These are phyloP conservation scores for Netelia virgata DNA, from an alignment of 2,888 invertebrate genomes.

Conservation along the genomic window DNA sequence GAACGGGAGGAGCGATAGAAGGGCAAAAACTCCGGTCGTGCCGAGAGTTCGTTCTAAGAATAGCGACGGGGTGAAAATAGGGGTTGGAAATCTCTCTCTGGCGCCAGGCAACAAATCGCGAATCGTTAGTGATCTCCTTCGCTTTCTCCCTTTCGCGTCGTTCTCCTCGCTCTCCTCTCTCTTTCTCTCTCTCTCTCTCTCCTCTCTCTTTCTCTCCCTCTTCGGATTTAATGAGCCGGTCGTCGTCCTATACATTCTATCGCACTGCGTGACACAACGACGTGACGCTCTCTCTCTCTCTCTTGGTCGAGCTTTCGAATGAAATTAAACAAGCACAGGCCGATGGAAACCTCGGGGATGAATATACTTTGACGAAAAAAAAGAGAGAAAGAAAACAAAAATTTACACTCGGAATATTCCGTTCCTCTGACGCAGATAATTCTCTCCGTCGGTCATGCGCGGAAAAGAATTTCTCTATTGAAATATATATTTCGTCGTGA, in stretches of 20 bases:
- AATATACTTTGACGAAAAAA: conserved; percentile 16
- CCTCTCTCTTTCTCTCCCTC: conserved; percentile 5
- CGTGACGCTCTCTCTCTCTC: conserved; percentile 10
- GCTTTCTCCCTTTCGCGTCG: conserved; percentile 8
- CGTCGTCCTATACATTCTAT: conserved; percentile 41
- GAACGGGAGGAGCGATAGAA: background rate
- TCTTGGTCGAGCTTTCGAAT: conserved; percentile 33
- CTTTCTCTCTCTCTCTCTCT: conserved; percentile 28
- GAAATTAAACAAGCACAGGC: conserved; percentile 41
- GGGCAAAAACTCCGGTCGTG: conserved; percentile 61
- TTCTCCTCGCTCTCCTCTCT: conserved; percentile 9
- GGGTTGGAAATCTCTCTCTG: conserved; percentile 61
- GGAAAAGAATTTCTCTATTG: too few species aligned
- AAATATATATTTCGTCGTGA: too few species aligned
- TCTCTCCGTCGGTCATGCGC: too few species aligned
- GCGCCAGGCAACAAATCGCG: conserved; percentile 65
- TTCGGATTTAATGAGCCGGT: conserved; percentile 61
- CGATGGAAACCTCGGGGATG: background rate
- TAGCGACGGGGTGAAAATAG: conserved; percentile 67
- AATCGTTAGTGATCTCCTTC: conserved; percentile 65
- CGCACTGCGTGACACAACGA: conserved; percentile 22
- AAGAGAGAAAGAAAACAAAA: background rate
- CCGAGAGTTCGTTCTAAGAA: conserved; percentile 74
- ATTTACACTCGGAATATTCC: conserved; percentile 22
- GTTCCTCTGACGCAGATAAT: conserved; percentile 19